Evolutionary conservation across 2,888 invertebrate species (phyloP).

Genomic region (Thera obeliscata): DNA sequence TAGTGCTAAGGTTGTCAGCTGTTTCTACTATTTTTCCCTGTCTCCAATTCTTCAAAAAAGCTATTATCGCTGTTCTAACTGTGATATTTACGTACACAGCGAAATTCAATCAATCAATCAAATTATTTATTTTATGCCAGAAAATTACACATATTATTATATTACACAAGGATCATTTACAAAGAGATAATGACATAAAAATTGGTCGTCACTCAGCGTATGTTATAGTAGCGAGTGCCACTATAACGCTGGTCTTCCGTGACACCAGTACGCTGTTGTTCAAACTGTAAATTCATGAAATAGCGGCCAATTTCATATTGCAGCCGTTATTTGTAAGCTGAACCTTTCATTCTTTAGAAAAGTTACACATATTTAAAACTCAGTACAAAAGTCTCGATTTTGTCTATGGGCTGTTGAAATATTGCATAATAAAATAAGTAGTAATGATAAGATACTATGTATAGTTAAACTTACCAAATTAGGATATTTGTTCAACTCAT

Average conservation of each 20-base stretch:
- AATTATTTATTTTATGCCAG: too few species aligned
- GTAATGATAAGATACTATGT: background rate
- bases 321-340: background rate
- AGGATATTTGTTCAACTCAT: too few species aligned
- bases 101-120: too few species aligned
- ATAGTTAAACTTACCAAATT: background rate
- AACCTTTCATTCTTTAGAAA: slow-evolving; percentile 17
- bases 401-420: slow-evolving; percentile 2
- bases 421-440: background rate
- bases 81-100: background rate
- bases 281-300: too few species aligned
- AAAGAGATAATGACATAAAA: too few species aligned
- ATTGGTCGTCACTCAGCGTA: too few species aligned
- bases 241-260: too few species aligned
- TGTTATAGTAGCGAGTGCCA: too few species aligned
- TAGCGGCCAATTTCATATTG: background rate
- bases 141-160: too few species aligned
- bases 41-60: background rate
- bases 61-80: background rate
- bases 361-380: slow-evolving; percentile 18
- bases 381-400: slow-evolving; percentile 8
- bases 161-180: too few species aligned
- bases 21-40: background rate
- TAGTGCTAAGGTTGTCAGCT: background rate
- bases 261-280: too few species aligned